These are phyloP conservation scores for Macropodus opercularis DNA, from an alignment of 2,797 vertebrate species.

Conservation along the genomic window DNA sequence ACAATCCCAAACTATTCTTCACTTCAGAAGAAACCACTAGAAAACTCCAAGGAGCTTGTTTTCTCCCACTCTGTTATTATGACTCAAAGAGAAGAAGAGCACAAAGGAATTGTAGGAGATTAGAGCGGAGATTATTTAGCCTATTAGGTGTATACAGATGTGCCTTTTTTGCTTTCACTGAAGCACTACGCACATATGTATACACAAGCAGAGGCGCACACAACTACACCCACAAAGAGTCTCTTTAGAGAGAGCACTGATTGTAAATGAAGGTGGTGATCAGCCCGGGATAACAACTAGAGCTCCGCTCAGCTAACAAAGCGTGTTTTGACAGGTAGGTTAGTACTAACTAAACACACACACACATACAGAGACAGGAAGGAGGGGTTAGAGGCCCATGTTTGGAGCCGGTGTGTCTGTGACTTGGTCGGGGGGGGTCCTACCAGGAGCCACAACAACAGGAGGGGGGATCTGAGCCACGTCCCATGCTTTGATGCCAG, in stretches of 20 bases:
- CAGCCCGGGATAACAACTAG: constrained; percentile 65
- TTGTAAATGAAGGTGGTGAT: constrained; percentile 62
- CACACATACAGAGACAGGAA: constrained; percentile 46
- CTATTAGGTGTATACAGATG: constrained; percentile 59
- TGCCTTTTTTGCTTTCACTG: constrained; percentile 39
- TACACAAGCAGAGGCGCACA: constrained; percentile 26
- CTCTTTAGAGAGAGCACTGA: constrained; percentile 49
- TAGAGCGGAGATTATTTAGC: constrained; percentile 43
- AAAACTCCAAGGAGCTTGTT: constrained; percentile 41
- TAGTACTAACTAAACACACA: constrained; percentile 47
- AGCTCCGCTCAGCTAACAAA: constrained; percentile 63
- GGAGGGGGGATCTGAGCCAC: constrained; percentile 57
- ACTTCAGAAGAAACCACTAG: constrained; percentile 47
- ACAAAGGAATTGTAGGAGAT: constrained; percentile 23
- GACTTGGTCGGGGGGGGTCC: constrained; percentile 67
- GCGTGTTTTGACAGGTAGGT: constrained; percentile 80
- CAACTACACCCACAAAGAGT: constrained; percentile 50
- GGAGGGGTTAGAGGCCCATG: constrained; percentile 64
- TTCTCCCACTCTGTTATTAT: constrained; percentile 49
- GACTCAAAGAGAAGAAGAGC: constrained; percentile 40
- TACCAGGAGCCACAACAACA: constrained; percentile 76
- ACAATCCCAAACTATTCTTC: constrained; percentile 35
- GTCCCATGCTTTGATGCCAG: constrained; percentile 68
- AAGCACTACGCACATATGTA: constrained; percentile 18
- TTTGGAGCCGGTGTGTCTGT: constrained; percentile 83